These are phyloP conservation scores for Allophyes oxyacanthae DNA, from an alignment of 2,888 invertebrate species.

Conservation along the genomic window DNA sequence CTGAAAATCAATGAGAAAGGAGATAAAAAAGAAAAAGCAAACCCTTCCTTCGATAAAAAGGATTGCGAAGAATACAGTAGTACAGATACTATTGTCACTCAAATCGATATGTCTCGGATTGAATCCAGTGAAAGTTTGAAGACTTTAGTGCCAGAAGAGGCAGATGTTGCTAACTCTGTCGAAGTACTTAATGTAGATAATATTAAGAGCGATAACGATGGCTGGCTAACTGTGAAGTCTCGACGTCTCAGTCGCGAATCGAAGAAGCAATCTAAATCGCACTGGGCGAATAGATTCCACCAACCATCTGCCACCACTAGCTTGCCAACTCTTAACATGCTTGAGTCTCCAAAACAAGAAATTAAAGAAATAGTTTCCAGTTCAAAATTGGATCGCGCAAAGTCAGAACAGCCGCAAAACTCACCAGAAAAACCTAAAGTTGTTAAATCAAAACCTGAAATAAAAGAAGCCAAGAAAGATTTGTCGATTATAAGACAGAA, in stretches of 20 bases:
- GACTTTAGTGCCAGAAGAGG: conserved; percentile 84
- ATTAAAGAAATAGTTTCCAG: conserved; percentile 65
- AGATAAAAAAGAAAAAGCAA: conserved; percentile 69
- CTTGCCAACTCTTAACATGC: conserved; percentile 92
- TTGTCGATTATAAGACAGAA: conserved; percentile 88
- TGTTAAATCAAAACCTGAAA: conserved; percentile 39
- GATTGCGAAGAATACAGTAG: conserved; percentile 86
- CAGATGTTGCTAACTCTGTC: conserved; percentile 78
- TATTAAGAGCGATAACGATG: conserved; percentile 89
- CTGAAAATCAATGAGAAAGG: conserved; percentile 78
- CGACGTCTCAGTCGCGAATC: conserved; percentile 90
- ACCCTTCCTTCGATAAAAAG: conserved; percentile 72
- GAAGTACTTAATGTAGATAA: conserved; percentile 85
- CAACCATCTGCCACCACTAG: conserved; percentile 95
- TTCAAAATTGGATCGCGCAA: conserved; percentile 74
- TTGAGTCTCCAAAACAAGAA: conserved; percentile 85
- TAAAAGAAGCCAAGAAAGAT: conserved; percentile 58
- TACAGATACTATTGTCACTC: conserved; percentile 87
- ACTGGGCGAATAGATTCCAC: conserved; percentile 93
- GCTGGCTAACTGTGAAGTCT: conserved; percentile 97
- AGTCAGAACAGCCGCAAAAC: conserved; percentile 79
- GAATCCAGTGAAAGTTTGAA: conserved; percentile 86
- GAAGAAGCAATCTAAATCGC: conserved; percentile 90
- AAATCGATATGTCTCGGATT: conserved; percentile 81
- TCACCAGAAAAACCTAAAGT: conserved; percentile 34